A percentile compares a stretch with the other conserved stretches of the same genome.
Evolutionary conservation across 2,888 invertebrate species (phyloP).

Genomic region (Conops quadrifasciatus): DNA sequence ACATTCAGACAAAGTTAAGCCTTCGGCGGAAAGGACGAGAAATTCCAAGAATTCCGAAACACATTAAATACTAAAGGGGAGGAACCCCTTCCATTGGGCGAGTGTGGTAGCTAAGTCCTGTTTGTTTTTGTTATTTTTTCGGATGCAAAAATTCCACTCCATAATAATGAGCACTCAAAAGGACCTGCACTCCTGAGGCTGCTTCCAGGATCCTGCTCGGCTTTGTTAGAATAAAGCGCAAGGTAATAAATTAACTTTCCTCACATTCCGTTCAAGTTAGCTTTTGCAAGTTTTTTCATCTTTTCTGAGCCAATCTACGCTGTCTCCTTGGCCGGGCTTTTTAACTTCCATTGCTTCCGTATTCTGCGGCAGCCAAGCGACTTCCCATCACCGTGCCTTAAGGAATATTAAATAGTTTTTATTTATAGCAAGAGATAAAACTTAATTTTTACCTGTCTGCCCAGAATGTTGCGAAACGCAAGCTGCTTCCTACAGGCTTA

Average conservation of each 20-base stretch:
- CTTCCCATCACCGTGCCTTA: constrained; percentile 34
- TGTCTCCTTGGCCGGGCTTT: neutral
- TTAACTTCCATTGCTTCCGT: neutral
- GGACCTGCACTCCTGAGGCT: neutral
- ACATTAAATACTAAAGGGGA: too few species aligned
- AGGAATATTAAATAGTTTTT: constrained; percentile 60
- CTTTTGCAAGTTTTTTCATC: constrained; percentile 23
- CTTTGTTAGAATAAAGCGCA: constrained; percentile 5
- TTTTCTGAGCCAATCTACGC: neutral
- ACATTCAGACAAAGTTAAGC: neutral
- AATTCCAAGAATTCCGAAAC: too few species aligned
- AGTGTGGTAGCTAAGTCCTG: neutral
- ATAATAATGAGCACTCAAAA: constrained; percentile 10
- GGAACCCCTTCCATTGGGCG: neutral
- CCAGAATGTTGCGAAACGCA: constrained; percentile 8
- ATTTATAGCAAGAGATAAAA: constrained; percentile 53
- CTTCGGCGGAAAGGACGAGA: too few species aligned
- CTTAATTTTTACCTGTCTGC: constrained; percentile 33
- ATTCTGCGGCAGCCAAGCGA: neutral
- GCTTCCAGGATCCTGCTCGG: constrained; percentile 2
- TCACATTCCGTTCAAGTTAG: constrained; percentile 29
- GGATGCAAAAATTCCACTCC: constrained; percentile 2
- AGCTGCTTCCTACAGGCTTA: neutral
- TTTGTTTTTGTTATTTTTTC: constrained; percentile 8
- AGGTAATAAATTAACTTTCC: constrained; percentile 42